Percentiles rank a stretch among this genome's conserved stretches.
Conservation (phyloP, 2,888 invertebrate species). For the Crioceris asparagi region DNA sequence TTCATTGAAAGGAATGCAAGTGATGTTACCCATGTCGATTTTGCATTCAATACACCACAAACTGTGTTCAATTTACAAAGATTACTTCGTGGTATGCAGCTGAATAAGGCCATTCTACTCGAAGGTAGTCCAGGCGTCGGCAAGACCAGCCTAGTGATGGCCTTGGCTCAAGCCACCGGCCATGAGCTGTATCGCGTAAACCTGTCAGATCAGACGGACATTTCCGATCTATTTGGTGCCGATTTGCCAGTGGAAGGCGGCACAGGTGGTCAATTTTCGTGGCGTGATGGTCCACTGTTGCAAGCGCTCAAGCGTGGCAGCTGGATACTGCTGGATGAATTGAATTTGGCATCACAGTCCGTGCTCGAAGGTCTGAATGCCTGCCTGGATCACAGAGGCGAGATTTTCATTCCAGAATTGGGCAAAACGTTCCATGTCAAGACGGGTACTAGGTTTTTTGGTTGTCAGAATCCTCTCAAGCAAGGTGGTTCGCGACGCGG, state of each 20-base stretch:
- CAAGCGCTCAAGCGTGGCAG: conserved; percentile 84
- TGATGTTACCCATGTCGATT: conserved; percentile 35
- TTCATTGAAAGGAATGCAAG: conserved; percentile 49
- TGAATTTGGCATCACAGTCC: conserved; percentile 96
- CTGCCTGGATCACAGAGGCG: conserved; percentile 93
- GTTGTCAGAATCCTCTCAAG: conserved; percentile 92
- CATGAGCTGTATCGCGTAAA: conserved; percentile 86
- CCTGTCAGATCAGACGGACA: conserved; percentile 98
- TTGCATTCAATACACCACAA: conserved; percentile 68
- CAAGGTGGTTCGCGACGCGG: conserved; percentile 96
- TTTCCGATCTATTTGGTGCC: conserved; percentile 95
- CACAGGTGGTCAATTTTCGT: conserved; percentile 76
- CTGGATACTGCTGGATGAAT: conserved; percentile 96
- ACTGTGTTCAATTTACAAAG: conserved; percentile 73
- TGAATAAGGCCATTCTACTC: conserved; percentile 84
- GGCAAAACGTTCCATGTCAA: conserved; percentile 73
- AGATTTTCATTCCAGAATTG: conserved; percentile 91
- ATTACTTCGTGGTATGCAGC: conserved; percentile 76
- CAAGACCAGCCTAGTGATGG: conserved; percentile 90
- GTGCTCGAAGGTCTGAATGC: conserved; percentile 98
- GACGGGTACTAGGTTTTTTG: conserved; percentile 78
- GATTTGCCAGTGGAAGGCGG: conserved; percentile 91
- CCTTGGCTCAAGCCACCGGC: conserved; percentile 75
- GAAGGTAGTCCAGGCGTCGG: conserved; percentile 99
- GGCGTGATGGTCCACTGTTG: conserved; percentile 93